Base-by-base conservation (phyloP, 1,140 invertebrate genomes). In the Battus philenor region DNA sequence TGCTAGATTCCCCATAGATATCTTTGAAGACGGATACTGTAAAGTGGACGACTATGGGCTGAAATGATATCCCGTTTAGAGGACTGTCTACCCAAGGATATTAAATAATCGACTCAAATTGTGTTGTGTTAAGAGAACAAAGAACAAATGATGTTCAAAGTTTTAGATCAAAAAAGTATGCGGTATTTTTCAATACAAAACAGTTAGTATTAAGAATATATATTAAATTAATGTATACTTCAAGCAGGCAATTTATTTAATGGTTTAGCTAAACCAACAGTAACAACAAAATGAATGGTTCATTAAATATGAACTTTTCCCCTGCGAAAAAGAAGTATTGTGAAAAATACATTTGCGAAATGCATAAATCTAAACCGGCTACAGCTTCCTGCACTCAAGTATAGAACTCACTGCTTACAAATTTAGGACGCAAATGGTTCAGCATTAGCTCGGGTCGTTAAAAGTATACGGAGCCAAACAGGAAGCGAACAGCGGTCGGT, bases 401-500 rank as follows among this genome's bases (percentile, higher is more conserved):
- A 20, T 49, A 4, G n/a, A 32, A 47, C 44, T 45, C 59, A 49
- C 18, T 9, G 0, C 0, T 2, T 32, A 1, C 9, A 11, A 5
- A 18, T 4, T 59, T 66, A 5, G 32, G 49, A 46, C 56, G 29
- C 45, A 20, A 50, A 51, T 56, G 22, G 43, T 11, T 9, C 47
- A 39, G 43, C 1, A 41, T 18, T 31, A 15, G 1, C 15, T 43
- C 15, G 44, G 47, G 54, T 62, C 60, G 66, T 72, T 72, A 67
- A 72, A 62, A 64, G 56, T 59, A 55, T 55, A 60, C 50, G 46
- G 56, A 59, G 45, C 43, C 39, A 48, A 59, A 71, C 65, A 62
- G 71, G 68, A 75, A 62, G 68, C 52, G 41, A 68, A 59, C 61
- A 63, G 53, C 59, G 66, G 71, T 71, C 64, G 61, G 66, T 68